Conservation (phyloP, 2,888 invertebrate species). For the Hypomecis punctinalis region DNA sequence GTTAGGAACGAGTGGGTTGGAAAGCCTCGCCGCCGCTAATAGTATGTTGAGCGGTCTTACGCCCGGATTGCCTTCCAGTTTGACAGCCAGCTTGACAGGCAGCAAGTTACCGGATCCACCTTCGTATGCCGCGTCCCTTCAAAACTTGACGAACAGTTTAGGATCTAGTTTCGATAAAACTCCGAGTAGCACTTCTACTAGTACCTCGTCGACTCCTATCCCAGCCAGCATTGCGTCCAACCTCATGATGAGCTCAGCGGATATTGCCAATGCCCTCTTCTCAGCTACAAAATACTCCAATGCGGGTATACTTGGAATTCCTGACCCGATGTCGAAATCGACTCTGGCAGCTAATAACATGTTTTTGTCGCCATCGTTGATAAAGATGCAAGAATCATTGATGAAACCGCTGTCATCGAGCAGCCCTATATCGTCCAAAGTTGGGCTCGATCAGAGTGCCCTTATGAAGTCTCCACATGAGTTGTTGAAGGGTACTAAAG, state of each 20-base stretch:
- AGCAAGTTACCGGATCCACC: slow-evolving; percentile 78
- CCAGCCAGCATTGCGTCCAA: slow-evolving; percentile 85
- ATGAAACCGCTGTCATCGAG: slow-evolving; percentile 86
- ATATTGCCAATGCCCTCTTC: slow-evolving; percentile 88
- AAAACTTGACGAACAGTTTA: slow-evolving; percentile 74
- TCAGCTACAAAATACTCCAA: slow-evolving; percentile 87
- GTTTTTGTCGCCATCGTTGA: slow-evolving; percentile 90
- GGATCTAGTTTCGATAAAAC: slow-evolving; percentile 73
- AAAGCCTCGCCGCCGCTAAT: slow-evolving; percentile 80
- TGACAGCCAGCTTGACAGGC: slow-evolving; percentile 74
- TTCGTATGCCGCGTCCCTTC: slow-evolving; percentile 77
- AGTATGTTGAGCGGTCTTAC: slow-evolving; percentile 77
- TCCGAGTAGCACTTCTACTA: slow-evolving; percentile 79
- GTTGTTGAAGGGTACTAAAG: slow-evolving; percentile 40
- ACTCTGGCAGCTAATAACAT: slow-evolving; percentile 91
- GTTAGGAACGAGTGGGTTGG: slow-evolving; percentile 72
- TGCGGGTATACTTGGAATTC: slow-evolving; percentile 86
- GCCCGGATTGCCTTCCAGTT: slow-evolving; percentile 72
- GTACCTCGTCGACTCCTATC: slow-evolving; percentile 79
- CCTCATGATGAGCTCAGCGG: slow-evolving; percentile 86
- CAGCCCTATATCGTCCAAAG: slow-evolving; percentile 81
- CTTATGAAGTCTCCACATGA: slow-evolving; percentile 71
- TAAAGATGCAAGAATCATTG: slow-evolving; percentile 88
- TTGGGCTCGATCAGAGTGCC: slow-evolving; percentile 72
- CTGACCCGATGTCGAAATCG: slow-evolving; percentile 91